Conservation (phyloP, 2,888 invertebrate species). For the Gastrophysa polygoni region DNA sequence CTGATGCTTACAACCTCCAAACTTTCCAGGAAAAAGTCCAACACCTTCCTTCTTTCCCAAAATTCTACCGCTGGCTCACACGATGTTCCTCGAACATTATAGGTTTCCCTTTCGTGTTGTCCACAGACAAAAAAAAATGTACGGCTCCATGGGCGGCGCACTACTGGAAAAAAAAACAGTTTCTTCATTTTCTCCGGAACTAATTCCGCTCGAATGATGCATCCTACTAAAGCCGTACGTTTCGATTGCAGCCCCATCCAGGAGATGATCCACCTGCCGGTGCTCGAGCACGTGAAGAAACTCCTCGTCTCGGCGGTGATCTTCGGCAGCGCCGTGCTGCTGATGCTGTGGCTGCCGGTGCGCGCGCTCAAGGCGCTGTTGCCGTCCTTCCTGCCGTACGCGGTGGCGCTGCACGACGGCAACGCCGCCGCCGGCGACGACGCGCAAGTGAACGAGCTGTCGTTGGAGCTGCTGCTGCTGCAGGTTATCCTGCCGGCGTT, state of each 20-base stretch:
- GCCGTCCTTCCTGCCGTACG: conserved; percentile 93
- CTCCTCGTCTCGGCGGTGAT: conserved; percentile 92
- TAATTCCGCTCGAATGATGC: no score
- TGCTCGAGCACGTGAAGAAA: conserved; percentile 87
- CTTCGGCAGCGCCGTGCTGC: conserved; percentile 93
- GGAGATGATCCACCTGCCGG: conserved; percentile 98
- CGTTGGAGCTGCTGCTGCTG: conserved; percentile 86
- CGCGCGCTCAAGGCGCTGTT: conserved; percentile 79
- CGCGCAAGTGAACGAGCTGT: conserved; percentile 91
- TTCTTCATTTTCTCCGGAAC: no score
- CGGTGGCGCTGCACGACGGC: conserved; percentile 79
- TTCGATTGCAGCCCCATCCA: conserved; percentile 98
- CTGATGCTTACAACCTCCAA: no score
- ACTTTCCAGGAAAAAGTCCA: no score
- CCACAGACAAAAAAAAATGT: no score
- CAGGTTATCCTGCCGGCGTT: conserved; percentile 96
- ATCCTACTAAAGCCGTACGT: no score
- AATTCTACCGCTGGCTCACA: no score
- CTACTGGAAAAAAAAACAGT: no score
- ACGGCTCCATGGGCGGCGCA: no score
- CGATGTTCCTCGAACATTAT: no score
- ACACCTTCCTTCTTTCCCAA: no score
- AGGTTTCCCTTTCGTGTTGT: no score
- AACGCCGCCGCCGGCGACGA: conserved; percentile 88
- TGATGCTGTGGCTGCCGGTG: conserved; percentile 96